Conservation (phyloP, 2,797 vertebrate species). For the Lycodopsis pacificus region DNA sequence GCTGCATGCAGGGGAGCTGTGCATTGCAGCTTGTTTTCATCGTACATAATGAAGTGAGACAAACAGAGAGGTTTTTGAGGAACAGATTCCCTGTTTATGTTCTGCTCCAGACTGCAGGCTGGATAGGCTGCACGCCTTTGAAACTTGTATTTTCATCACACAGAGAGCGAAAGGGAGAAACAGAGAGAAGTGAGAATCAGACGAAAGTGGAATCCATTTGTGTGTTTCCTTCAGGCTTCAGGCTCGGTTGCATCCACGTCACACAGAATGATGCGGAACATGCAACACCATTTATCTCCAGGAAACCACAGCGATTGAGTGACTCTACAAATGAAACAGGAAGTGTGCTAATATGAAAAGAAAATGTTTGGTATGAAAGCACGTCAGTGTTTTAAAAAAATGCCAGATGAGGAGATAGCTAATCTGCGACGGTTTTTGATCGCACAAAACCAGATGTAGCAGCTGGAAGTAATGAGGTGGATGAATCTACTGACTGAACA, state of each 20-base stretch:
- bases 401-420: not conserved
- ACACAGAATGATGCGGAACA: slow-evolving; percentile 20
- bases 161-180: slow-evolving; percentile 11
- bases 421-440: not conserved
- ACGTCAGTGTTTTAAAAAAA: not conserved
- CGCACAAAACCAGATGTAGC: not conserved
- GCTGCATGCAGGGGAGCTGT: not conserved
- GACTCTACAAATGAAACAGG: not conserved
- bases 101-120: not conserved
- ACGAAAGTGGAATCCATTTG: slow-evolving; percentile 28
- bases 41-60: slow-evolving; percentile 5
- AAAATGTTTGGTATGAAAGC: not conserved
- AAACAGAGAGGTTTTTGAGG: not conserved
- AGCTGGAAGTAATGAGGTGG: not conserved
- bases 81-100: slow-evolving; percentile 1
- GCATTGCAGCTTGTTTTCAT: not conserved
- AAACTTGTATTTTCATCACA: slow-evolving; percentile 39
- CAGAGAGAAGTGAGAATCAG: slow-evolving; percentile 1
- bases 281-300: not conserved
- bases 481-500: not conserved
- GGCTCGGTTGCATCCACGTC: slow-evolving; percentile 9
- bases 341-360: not conserved
- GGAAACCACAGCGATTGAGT: not conserved
- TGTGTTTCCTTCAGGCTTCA: slow-evolving; percentile 26
- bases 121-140: slow-evolving; percentile 4